Evolutionary conservation across 2,113 vertebrate genomes (phyloP).

Genomic region (Coturnix japonica): DNA sequence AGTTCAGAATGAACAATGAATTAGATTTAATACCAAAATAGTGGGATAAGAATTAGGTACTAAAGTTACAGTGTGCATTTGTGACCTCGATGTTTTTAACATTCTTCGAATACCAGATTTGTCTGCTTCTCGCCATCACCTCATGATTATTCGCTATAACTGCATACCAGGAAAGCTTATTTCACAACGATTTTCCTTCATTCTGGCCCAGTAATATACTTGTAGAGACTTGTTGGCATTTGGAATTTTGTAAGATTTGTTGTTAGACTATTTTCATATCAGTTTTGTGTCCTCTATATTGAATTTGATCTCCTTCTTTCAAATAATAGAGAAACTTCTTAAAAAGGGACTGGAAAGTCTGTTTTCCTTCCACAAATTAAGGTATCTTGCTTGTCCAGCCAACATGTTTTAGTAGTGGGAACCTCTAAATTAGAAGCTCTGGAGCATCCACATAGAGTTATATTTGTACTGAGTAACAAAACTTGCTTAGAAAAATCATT

Average conservation of each 20-base stretch:
- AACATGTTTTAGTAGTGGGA: background rate
- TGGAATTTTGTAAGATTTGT: conserved; percentile 67
- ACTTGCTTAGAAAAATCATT: background rate
- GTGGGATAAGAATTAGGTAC: conserved; percentile 35
- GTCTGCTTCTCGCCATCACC: conserved; percentile 60
- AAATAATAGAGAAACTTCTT: background rate
- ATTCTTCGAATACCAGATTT: conserved; percentile 64
- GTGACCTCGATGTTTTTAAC: conserved; percentile 51
- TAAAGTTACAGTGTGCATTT: conserved; percentile 51
- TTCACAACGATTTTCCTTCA: conserved; percentile 66
- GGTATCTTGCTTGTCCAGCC: background rate
- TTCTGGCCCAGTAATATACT: conserved; percentile 48
- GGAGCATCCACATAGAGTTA: background rate
- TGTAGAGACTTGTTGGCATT: conserved; percentile 52
- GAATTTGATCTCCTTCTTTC: conserved; percentile 26
- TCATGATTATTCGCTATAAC: conserved; percentile 68
- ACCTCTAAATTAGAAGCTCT: background rate
- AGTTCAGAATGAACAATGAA: conserved; percentile 40
- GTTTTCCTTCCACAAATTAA: background rate
- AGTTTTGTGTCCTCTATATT: conserved; percentile 49
- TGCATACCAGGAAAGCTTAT: conserved; percentile 69
- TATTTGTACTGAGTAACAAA: background rate
- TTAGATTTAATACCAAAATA: conserved; percentile 56
- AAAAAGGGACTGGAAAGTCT: background rate
- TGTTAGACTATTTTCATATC: conserved; percentile 41